phyloP scores from a whole-genome alignment of 1,140 invertebrate genomes.

The Zaprionus nigranus region DNA sequence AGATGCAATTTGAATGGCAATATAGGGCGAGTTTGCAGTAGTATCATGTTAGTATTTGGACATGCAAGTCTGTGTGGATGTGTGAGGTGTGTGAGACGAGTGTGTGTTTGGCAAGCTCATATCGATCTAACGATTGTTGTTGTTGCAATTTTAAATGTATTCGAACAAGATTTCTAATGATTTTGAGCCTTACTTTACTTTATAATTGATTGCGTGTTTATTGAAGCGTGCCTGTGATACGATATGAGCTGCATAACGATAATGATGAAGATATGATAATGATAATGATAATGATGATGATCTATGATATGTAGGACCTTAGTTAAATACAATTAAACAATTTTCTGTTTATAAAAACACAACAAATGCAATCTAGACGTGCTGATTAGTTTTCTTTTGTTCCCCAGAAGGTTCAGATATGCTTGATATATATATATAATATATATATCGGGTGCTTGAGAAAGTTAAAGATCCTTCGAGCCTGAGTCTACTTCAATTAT shows the following conservation, averaged over 20 bases:
- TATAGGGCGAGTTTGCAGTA: conserved; percentile 10
- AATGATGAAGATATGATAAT: background rate
- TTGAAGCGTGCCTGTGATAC: conserved; percentile 83
- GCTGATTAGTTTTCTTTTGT: conserved; percentile 32
- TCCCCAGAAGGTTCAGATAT: background rate
- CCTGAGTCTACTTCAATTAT: background rate
- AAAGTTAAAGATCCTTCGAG: background rate
- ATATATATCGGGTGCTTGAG: background rate
- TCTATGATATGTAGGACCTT: conserved; percentile 55
- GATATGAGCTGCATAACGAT: conserved; percentile 71
- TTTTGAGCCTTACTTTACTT: background rate
- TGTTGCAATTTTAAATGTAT: conserved; percentile 6
- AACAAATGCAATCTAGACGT: conserved; percentile 43
- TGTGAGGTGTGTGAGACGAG: conserved; percentile 3
- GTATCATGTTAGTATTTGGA: conserved; percentile 18
- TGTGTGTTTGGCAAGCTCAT: conserved; percentile 10
- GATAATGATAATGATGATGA: conserved; percentile 4
- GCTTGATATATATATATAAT: background rate
- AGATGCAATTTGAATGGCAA: conserved; percentile 9
- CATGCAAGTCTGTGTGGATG: background rate
- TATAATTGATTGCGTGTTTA: conserved; percentile 36
- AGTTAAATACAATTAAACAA: conserved; percentile 64
- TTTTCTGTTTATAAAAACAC: conserved; percentile 23
- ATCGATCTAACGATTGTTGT: conserved; percentile 43
- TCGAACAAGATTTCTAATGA: background rate